Evolutionary conservation across 2,888 invertebrate species (phyloP), one percentile per base, ranked within the genome.

Genomic region (Stenotaenia linearis): DNA sequence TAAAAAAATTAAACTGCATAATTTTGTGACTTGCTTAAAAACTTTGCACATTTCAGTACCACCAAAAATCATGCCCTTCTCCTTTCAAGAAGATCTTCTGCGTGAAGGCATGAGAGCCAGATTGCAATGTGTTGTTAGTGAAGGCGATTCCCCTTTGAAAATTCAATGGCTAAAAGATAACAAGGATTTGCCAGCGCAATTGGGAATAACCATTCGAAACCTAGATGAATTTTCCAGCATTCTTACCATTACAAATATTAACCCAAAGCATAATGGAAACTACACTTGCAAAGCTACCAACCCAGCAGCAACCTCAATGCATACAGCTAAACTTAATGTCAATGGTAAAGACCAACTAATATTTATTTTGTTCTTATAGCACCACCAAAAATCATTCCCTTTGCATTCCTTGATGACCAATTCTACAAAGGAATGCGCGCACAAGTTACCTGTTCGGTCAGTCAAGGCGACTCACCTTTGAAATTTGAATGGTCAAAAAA

Each of bases 101-200:
- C 91, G 91, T 86, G 92, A 92, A 89, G 92, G 92, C 88, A 92
- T 92, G 91, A 90, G 92, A 87, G 92, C 92, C 84, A 90, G 92
- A 87, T 91, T 92, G 86, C 91, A 92, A 86, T 93, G 92, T 88
- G 92, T 92, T 86, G 92, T 92, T 85, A 91, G 91, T 87, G 90
- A 90, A 85, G 92, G 93, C 84, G 93, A 93, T 88, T 90, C 91
- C 84, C 94, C 94, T 83, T 88, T 94, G 83, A 90, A 90, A 85
- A 91, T 94, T 86, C 89, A 90, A 86, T 94, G 93, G 93, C 90
- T 92, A 84, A 93, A 93, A 90, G 93, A 93, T 88, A 92, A 91
- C 89, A 91, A 85, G 89, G 91, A 87, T 15, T 18, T 80, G 32
- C 30, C 78, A 23, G 9, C 21, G 9, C 15, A 45, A 25, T 21